Evolutionary conservation across 1,140 invertebrate species (phyloP).

Genomic region (Tetraneura akinire): DNA sequence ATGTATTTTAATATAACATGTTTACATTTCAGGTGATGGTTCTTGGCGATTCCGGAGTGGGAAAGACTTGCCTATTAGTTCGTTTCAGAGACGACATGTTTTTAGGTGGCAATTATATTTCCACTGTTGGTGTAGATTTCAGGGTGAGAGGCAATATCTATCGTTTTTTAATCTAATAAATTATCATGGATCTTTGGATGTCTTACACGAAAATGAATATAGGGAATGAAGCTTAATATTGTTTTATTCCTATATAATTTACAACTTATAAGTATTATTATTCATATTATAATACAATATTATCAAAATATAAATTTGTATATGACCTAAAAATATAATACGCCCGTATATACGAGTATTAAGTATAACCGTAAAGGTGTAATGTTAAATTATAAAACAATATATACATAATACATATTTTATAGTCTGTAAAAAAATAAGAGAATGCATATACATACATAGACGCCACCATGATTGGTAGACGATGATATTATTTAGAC

Average conservation of each 20-base stretch:
- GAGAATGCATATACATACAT: constrained; percentile 19
- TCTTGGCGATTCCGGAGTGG: constrained; percentile 85
- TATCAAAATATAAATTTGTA: constrained; percentile 14
- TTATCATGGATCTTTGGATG: not conserved
- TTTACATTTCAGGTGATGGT: constrained; percentile 75
- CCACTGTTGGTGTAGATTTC: constrained; percentile 93
- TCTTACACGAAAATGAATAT: not conserved
- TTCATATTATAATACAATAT: not conserved
- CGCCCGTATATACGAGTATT: constrained; percentile 37
- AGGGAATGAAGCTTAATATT: not conserved
- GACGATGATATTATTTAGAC: constrained; percentile 36
- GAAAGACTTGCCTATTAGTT: constrained; percentile 84
- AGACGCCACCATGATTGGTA: not conserved
- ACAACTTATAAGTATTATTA: not conserved
- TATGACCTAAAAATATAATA: not conserved
- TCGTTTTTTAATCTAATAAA: not conserved
- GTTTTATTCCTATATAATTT: not conserved
- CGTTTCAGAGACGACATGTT: constrained; percentile 84
- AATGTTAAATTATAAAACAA: constrained; percentile 21
- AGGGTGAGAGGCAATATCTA: constrained; percentile 71
- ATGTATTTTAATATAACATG: too few relatives aligned
- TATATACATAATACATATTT: not conserved
- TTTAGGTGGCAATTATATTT: constrained; percentile 87
- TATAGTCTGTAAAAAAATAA: not conserved
- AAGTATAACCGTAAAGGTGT: too few relatives aligned